phyloP scores from a whole-genome alignment of 2,888 invertebrate species.

The Macrostomum cliftonense region DNA sequence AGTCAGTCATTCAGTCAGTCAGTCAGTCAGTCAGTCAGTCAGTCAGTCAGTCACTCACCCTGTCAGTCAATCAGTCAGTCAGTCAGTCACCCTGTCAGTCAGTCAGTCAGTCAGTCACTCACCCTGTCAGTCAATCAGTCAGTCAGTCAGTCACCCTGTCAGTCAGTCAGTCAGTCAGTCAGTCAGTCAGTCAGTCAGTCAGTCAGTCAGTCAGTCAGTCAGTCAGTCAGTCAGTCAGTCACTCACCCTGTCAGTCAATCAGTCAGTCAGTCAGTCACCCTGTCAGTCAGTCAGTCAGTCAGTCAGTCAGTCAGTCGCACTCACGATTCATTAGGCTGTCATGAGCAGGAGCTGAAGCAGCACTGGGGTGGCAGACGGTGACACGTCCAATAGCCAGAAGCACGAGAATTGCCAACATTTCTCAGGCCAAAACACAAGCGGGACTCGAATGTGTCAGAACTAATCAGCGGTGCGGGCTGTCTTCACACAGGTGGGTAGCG shows the following conservation, averaged over 20 bases:
- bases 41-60: not conserved
- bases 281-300: slow-evolving; percentile 12
- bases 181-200: slow-evolving; percentile 2
- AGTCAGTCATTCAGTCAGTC: slow-evolving; percentile 1
- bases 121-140: not conserved
- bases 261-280: slow-evolving; percentile 12
- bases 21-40: slow-evolving; percentile 2
- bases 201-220: slow-evolving; percentile 2
- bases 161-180: slow-evolving; percentile 2
- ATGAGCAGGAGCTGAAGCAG: no score
- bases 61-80: slow-evolving; percentile 1
- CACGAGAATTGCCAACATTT: no score
- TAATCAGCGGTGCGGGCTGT: no score
- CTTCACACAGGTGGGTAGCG: no score
- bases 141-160: not conserved
- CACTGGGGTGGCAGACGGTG: no score
- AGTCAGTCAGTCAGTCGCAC: slow-evolving; percentile 11
- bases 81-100: not conserved
- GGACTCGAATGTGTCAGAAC: no score
- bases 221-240: slow-evolving; percentile 2
- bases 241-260: slow-evolving; percentile 8
- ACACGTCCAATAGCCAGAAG: no score
- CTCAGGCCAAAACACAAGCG: no score
- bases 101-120: slow-evolving; percentile 1
- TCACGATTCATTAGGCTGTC: no score